Evolutionary conservation across 2,113 vertebrate genomes (phyloP), one percentile per base, ranked within the genome.

Genomic region (Pithys albifrons): DNA sequence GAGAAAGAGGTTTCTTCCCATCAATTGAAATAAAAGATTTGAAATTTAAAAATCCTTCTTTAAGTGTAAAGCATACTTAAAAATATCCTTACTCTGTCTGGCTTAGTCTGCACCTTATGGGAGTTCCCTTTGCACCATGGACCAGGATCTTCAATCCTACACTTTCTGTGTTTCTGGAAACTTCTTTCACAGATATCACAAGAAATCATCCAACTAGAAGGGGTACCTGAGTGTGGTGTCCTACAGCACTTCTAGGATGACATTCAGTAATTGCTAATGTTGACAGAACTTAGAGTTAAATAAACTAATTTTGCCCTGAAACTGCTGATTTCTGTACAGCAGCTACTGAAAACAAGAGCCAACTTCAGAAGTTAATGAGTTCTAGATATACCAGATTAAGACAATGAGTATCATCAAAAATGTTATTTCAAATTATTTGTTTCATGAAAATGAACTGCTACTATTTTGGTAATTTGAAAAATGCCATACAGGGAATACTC

Each of bases 371-470:
- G 39, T 78, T 48, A 71, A 54, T 35, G 27, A 37, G 5, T 3
- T 69, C 3, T 4, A 49, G 14, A 27, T 12, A 22, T 14, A 4
- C 35, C 0, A 0, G 7, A 9, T 64, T 35, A 48, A 62, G n/a
- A 28, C 3, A 82, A 61, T 0, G 0, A 33, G 0, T 54, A 27
- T n/a, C 8, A 45, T 12, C 6, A 1, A 11, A 61, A 88, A 52
- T 2, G 2, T 54, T n/a, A 35, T 69, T 75, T 85, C 7, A 57
- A 71, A 62, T 41, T 41, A 48, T 65, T 74, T 75, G 1, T 12
- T 48, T 54, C 3, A 39, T 1, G 1, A 57, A 82, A 72, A 73
- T 12, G 45, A 59, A 41, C 5, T 65, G 3, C 2, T 71, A 11
- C 4, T 39, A 19, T 2, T 43, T 75, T 65, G 7, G 16, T 49